Conservation (phyloP, 2,113 vertebrate genomes). For the Carollia perspicillata region DNA sequence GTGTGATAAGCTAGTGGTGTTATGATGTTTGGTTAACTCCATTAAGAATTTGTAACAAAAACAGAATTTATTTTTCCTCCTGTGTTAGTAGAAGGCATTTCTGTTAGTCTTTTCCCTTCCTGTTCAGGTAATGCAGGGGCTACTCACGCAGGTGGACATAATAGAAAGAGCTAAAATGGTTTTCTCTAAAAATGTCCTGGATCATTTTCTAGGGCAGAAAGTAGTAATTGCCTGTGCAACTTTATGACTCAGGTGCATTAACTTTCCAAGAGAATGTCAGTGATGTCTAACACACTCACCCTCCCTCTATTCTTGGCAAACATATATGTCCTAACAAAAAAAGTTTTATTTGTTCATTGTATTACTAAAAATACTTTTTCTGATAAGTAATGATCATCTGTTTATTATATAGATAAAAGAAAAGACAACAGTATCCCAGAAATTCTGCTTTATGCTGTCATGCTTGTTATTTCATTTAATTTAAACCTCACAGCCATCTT, state of each 20-base stretch:
- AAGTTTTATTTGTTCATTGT: background rate
- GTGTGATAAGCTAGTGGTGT: background rate
- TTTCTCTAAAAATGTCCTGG: conserved; percentile 19
- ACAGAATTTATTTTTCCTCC: background rate
- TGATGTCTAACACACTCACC: background rate
- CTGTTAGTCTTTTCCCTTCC: background rate
- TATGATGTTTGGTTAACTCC: background rate
- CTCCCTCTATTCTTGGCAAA: background rate
- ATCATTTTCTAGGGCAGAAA: background rate
- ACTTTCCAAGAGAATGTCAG: background rate
- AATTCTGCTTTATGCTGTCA: background rate
- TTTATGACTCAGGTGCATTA: background rate
- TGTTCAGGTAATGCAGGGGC: background rate
- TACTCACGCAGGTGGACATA: background rate
- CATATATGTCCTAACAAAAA: background rate
- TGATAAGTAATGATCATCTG: background rate
- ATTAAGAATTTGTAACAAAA: background rate
- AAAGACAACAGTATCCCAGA: background rate
- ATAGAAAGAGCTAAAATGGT: background rate
- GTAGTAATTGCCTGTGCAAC: background rate
- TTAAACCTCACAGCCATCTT: background rate
- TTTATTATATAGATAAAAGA: background rate
- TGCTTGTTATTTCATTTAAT: background rate
- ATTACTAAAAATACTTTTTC: background rate
- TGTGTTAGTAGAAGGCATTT: background rate